Evolutionary conservation across 2,113 vertebrate species (phyloP), one percentile per base, ranked within the genome.

Genomic region (Cynocephalus volans): DNA sequence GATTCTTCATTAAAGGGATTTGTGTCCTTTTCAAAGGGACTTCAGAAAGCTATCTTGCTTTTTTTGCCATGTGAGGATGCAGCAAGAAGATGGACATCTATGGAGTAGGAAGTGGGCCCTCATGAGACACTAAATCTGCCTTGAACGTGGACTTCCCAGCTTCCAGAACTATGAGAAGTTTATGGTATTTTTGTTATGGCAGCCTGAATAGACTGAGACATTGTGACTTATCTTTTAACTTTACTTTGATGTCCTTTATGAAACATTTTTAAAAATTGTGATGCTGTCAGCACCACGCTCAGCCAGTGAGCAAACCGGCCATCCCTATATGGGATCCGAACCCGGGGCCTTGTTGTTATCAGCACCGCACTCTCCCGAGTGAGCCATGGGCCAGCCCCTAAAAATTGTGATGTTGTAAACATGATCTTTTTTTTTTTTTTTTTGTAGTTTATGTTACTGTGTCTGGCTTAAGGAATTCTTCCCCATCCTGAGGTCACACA

Each of bases 181-280:
- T 36, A 36, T 36, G 67, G 17, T 17, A n/a, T 19, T 8, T 19
- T 48, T 48, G 12, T 76, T 72, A 31, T 28, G 50, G 69, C 26
- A 76, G 2, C 12, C 21, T 60, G 54, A 81, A 36, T 60, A 13
- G 54, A 60, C n/a, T 60, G 60, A 41, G 45, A 60, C 7, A 8
- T n/a, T 81, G 9, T 91, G 45, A 72, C 45, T 95, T 80, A 31
- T 48, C 56, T 87, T 73, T 80, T 87, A 87, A 64, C 64, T 80
- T 85, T 95, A 69, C 79, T 80, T 73, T 87, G n/a, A 31, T 33
- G 13, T 88, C 65, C 73, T 72, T 81, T 72, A 81, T 10, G 10
- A 4, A 80, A 87, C 17, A 48, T 31, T 64, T 36, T n/a, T 3
- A 41, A 41, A 41, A 41, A 41, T 41, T 64, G 86, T 87, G 81